Evolutionary conservation across 2,888 invertebrate species (phyloP).

Genomic region (Oscheius sp.): DNA sequence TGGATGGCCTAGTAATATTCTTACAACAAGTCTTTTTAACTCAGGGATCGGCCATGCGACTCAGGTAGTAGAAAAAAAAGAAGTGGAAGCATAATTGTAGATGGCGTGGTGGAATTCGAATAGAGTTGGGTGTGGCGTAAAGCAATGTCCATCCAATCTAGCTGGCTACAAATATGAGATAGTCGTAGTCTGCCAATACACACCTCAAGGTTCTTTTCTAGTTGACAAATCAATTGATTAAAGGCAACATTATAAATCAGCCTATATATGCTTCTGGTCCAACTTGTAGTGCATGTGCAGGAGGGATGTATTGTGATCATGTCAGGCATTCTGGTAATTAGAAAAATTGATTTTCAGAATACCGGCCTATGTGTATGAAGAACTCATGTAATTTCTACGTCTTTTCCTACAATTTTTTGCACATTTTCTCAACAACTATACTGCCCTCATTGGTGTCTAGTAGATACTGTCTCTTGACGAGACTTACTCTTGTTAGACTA

Average conservation of each 20-base stretch:
- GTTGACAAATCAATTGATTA: too few relatives aligned
- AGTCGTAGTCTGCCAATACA: conserved; percentile 25
- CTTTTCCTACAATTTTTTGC: too few relatives aligned
- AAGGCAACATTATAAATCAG: conserved; percentile 27
- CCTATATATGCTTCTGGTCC: conserved; percentile 33
- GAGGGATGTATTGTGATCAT: conserved; percentile 33
- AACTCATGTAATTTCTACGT: too few relatives aligned
- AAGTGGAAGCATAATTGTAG: too few relatives aligned
- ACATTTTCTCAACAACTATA: too few relatives aligned
- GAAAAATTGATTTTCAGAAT: too few relatives aligned
- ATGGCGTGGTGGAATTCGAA: conserved; percentile 7
- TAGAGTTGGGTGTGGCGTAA: conserved; percentile 11
- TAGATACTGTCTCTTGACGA: too few relatives aligned
- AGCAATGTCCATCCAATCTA: background rate
- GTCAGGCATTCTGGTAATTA: too few relatives aligned
- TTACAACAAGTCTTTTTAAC: background rate
- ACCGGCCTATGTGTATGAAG: too few relatives aligned
- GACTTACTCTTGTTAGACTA: too few relatives aligned
- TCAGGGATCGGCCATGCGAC: conserved; percentile 21
- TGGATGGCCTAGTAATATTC: conserved; percentile 12
- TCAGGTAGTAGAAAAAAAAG: too few relatives aligned
- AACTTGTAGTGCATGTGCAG: conserved; percentile 31
- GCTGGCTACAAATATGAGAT: background rate
- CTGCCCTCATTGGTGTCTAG: too few relatives aligned
- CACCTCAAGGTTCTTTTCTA: conserved; percentile 11